phyloP scores from a whole-genome alignment of 2,797 vertebrate species.

The Characodon lateralis region DNA sequence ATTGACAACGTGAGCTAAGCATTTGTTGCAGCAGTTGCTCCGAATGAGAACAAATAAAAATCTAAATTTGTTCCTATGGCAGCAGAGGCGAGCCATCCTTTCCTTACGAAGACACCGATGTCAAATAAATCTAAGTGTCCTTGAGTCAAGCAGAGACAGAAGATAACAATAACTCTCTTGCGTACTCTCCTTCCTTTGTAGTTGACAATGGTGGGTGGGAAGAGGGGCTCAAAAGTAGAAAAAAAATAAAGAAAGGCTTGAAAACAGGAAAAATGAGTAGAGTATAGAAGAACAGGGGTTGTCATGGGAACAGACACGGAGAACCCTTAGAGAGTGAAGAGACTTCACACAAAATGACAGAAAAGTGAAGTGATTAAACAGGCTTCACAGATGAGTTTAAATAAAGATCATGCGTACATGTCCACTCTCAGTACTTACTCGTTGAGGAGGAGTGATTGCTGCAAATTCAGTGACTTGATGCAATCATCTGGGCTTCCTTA shows the following conservation, averaged over 20 bases:
- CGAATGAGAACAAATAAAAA: slow-evolving; percentile 31
- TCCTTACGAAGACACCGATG: slow-evolving; percentile 36
- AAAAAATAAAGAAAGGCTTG: background rate
- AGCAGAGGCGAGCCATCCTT: slow-evolving; percentile 37
- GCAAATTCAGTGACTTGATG: background rate
- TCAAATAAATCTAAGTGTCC: slow-evolving; percentile 47
- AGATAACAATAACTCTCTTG: slow-evolving; percentile 40
- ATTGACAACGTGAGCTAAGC: slow-evolving; percentile 1
- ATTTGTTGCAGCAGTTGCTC: slow-evolving; percentile 41
- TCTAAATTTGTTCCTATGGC: slow-evolving; percentile 43
- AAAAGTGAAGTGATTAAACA: slow-evolving; percentile 59
- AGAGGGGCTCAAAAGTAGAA: slow-evolving; percentile 8
- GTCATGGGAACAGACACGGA: slow-evolving; percentile 79
- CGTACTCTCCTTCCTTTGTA: slow-evolving; percentile 39
- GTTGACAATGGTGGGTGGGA: slow-evolving; percentile 2
- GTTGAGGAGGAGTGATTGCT: background rate
- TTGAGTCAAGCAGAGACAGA: slow-evolving; percentile 50
- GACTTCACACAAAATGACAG: slow-evolving; percentile 72
- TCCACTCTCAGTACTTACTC: background rate
- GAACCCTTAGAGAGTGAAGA: slow-evolving; percentile 63
- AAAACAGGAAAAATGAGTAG: slow-evolving; percentile 5
- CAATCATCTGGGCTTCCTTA: background rate
- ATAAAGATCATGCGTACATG: background rate
- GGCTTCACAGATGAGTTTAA: slow-evolving; percentile 38
- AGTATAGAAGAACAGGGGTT: slow-evolving; percentile 62